Evolutionary conservation across 2,797 vertebrate species (phyloP).

Genomic region (Craterocephalus amniculus): DNA sequence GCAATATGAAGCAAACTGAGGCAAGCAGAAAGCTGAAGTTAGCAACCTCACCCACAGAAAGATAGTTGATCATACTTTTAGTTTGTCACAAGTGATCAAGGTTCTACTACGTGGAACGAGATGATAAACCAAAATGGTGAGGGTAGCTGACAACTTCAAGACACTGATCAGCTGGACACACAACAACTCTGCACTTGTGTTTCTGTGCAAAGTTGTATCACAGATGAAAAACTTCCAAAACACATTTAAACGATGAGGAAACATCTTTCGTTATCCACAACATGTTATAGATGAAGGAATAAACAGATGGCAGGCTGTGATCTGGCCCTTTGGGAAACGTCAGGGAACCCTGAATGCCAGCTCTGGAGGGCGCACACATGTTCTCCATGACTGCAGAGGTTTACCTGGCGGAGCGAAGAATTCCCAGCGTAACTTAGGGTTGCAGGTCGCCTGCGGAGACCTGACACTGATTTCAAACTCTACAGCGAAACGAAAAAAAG

Average conservation of each 20-base stretch:
- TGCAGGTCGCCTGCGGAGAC: constrained; percentile 86
- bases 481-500: constrained; percentile 81
- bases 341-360: constrained; percentile 49
- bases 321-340: constrained; percentile 23
- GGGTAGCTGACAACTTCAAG: constrained; percentile 3
- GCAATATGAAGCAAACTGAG: constrained; percentile 7
- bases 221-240: constrained; percentile 12
- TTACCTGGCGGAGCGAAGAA: constrained; percentile 96
- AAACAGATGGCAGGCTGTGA: constrained; percentile 17
- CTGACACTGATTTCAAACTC: constrained; percentile 83
- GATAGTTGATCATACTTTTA: background rate
- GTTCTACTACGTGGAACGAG: background rate
- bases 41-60: background rate
- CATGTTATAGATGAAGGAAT: constrained; percentile 13
- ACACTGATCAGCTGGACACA: constrained; percentile 16
- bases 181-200: background rate
- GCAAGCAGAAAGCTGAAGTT: constrained; percentile 1
- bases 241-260: constrained; percentile 14
- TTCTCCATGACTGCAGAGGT: constrained; percentile 63
- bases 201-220: background rate
- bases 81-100: background rate
- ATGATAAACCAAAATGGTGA: background rate
- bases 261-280: constrained; percentile 17
- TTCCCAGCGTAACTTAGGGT: constrained; percentile 89
- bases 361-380: constrained; percentile 42